phyloP scores from a whole-genome alignment of 1,140 invertebrate species.

The Teleopsis dalmanni region DNA sequence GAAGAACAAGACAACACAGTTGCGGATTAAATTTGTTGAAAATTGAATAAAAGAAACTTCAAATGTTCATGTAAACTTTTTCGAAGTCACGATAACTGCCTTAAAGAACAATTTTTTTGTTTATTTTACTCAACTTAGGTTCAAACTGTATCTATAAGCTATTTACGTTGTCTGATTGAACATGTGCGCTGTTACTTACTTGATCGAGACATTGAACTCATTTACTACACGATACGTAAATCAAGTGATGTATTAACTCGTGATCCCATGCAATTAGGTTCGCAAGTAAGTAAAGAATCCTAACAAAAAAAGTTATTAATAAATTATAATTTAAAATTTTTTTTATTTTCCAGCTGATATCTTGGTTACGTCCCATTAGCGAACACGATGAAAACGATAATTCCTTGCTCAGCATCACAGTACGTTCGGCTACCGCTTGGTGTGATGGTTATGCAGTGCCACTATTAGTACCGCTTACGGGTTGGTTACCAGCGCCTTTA shows the following conservation, averaged over 20 bases:
- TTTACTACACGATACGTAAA: conserved; percentile 73
- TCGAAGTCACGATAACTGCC: too few species aligned
- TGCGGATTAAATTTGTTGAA: too few species aligned
- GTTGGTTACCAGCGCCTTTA: conserved; percentile 56
- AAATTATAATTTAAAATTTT: not conserved
- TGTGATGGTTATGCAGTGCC: conserved; percentile 65
- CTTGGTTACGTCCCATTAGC: conserved; percentile 71
- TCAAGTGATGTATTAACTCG: conserved; percentile 72
- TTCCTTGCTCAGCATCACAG: conserved; percentile 53
- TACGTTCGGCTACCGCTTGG: conserved; percentile 52
- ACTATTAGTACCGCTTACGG: conserved; percentile 73
- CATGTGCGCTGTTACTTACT: conserved; percentile 71
- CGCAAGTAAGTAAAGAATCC: conserved; percentile 48
- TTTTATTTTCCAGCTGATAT: conserved; percentile 51
- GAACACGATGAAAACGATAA: conserved; percentile 78
- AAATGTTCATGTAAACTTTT: too few species aligned
- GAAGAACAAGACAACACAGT: too few species aligned
- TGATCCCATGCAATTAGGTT: conserved; percentile 73
- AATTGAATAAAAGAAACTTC: too few species aligned
- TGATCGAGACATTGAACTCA: conserved; percentile 73
- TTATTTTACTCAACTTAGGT: conserved; percentile 44
- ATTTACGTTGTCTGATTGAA: conserved; percentile 71
- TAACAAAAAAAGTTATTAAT: not conserved
- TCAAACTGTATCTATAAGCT: conserved; percentile 75
- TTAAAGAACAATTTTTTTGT: not conserved